These are phyloP conservation scores for Hylomyscus alleni DNA, from an alignment of 2,797 vertebrate species.

Conservation along the genomic window DNA sequence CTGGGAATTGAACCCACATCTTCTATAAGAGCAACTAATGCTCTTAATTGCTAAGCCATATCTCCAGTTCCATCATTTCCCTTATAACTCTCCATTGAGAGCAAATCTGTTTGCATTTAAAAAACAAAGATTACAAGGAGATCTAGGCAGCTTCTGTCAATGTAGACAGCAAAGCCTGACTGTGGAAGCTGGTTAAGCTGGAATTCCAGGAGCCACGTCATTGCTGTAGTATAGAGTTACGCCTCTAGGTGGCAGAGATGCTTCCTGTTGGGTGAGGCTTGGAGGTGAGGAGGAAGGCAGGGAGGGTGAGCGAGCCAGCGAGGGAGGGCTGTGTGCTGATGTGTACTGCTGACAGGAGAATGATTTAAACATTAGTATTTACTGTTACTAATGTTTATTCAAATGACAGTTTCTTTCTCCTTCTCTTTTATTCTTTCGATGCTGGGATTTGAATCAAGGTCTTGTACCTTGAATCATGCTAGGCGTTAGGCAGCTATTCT, in stretches of 20 bases:
- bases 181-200: background rate
- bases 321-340: background rate
- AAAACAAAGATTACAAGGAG: background rate
- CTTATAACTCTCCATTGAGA: background rate
- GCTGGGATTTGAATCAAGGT: background rate
- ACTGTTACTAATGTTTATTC: background rate
- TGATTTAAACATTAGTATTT: background rate
- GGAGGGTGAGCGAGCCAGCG: background rate
- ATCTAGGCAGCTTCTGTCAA: background rate
- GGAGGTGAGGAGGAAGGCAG: background rate
- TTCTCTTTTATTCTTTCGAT: background rate
- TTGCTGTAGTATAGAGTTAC: fast-evolving
- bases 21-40: background rate
- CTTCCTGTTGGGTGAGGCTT: background rate
- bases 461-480: background rate
- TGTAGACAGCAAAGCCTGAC: background rate
- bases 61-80: background rate
- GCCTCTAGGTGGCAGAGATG: background rate
- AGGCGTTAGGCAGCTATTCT: background rate
- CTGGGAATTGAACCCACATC: background rate
- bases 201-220: fast-evolving
- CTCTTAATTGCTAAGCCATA: background rate
- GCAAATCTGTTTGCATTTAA: background rate
- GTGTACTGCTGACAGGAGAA: background rate
- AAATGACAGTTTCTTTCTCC: background rate